Evolutionary conservation across 2,113 vertebrate genomes (phyloP).

Genomic region (Oceanodroma tethys): DNA sequence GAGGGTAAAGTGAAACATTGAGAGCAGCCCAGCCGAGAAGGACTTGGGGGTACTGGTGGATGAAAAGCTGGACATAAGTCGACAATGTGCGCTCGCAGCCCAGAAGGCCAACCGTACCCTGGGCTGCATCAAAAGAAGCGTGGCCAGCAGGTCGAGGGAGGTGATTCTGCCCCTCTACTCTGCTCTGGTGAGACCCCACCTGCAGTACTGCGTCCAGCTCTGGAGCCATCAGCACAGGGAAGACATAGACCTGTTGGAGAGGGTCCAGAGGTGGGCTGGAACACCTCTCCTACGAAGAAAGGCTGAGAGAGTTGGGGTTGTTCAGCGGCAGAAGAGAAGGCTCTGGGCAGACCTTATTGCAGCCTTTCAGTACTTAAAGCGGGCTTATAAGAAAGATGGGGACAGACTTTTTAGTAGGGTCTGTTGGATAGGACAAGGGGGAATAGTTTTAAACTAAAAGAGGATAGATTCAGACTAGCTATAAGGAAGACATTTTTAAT

Average conservation of each 20-base stretch:
- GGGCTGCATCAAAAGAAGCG: rapidly evolving
- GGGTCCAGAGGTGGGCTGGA: background rate
- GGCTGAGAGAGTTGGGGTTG: background rate
- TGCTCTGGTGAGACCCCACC: background rate
- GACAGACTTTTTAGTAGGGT: background rate
- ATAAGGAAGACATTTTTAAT: too few species aligned
- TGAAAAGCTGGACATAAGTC: background rate
- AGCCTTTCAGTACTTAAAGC: background rate
- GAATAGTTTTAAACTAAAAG: too few species aligned
- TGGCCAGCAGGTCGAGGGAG: background rate
- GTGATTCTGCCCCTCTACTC: background rate
- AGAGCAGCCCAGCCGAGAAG: background rate
- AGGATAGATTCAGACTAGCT: too few species aligned
- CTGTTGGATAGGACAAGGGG: background rate
- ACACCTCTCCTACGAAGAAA: background rate
- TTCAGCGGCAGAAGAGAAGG: background rate
- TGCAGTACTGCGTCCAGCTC: background rate
- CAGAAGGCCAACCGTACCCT: background rate
- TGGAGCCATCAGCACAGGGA: too few species aligned
- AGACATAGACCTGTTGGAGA: background rate
- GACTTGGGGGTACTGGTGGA: background rate
- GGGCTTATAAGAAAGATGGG: background rate
- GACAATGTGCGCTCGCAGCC: rapidly evolving
- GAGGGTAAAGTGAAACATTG: background rate
- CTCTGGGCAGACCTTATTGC: rapidly evolving